Percentiles rank a stretch among this genome's conserved stretches.
These are phyloP conservation scores for Chionis minor DNA, from an alignment of 2,113 vertebrate genomes.

Conservation along the genomic window DNA sequence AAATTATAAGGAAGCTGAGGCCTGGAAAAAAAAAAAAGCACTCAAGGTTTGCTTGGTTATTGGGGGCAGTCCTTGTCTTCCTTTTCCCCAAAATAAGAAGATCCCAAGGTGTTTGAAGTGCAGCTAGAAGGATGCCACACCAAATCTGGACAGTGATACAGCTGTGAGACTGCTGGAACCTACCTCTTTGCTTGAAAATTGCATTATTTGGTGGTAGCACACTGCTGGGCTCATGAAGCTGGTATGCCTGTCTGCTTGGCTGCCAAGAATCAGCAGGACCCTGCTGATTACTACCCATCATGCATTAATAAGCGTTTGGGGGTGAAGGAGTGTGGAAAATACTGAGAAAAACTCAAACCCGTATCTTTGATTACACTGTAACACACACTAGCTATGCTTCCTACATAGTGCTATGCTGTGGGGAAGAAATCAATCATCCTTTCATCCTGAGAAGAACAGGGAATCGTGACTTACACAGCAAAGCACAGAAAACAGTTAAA, in stretches of 20 bases:
- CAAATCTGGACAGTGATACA: not conserved
- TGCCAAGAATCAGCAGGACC: not conserved
- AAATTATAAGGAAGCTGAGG: not conserved
- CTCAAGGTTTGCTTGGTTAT: not conserved
- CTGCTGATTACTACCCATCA: not conserved
- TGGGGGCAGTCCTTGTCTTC: not conserved
- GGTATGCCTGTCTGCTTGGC: not conserved
- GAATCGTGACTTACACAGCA: not conserved
- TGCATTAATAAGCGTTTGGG: not conserved
- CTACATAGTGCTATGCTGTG: not conserved
- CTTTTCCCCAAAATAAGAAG: not conserved
- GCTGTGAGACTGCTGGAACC: not conserved
- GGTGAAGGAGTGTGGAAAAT: not conserved
- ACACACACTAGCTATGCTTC: not conserved
- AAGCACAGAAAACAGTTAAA: not conserved
- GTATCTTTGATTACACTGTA: not conserved
- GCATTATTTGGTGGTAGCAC: not conserved
- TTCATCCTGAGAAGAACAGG: not conserved
- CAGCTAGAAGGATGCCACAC: not conserved
- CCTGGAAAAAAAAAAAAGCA: not conserved
- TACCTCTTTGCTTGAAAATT: not conserved
- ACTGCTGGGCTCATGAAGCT: not conserved
- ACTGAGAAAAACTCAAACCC: not conserved
- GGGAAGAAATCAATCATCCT: not conserved
- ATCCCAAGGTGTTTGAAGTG: not conserved